Percentiles rank a stretch among this genome's conserved stretches.
Conservation (phyloP, 2,797 vertebrate species). For the Dallia pectoralis region DNA sequence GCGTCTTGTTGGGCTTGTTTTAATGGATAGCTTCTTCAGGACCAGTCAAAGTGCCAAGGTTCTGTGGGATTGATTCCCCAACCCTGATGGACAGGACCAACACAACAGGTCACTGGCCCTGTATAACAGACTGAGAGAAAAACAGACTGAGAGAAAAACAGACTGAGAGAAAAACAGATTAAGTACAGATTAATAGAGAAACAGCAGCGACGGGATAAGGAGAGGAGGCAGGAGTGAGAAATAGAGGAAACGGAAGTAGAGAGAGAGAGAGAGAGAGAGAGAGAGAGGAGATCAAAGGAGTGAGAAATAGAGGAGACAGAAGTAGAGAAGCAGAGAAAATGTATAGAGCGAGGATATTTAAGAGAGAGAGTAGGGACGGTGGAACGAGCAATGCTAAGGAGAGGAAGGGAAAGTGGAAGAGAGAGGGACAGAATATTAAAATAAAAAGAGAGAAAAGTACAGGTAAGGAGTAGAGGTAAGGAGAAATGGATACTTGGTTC, state of each 20-base stretch:
- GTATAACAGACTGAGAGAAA: neutral
- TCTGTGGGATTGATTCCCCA: neutral
- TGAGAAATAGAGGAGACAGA: neutral
- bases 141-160: neutral
- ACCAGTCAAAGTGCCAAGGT: neutral
- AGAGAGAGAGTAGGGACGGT: conserved; percentile 13
- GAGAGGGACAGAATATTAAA: conserved; percentile 12
- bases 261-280: neutral
- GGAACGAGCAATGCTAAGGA: conserved; percentile 22
- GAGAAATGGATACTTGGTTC: neutral
- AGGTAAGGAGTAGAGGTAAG: conserved; percentile 12
- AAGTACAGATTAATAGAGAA: no score
- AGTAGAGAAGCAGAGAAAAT: neutral
- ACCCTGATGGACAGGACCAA: neutral
- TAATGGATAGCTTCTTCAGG: neutral
- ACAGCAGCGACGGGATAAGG: neutral
- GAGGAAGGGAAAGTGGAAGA: conserved; percentile 30
- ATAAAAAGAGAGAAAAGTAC: conserved; percentile 1
- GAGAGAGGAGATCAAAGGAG: neutral
- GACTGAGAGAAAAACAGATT: no score
- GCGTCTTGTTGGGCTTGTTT: neutral
- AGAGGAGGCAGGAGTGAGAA: neutral
- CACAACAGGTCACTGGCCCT: neutral
- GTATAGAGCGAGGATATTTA: neutral
- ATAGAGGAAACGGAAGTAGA: neutral